Conservation (phyloP, 2,888 invertebrate species). For the Cheilosia pagana region DNA sequence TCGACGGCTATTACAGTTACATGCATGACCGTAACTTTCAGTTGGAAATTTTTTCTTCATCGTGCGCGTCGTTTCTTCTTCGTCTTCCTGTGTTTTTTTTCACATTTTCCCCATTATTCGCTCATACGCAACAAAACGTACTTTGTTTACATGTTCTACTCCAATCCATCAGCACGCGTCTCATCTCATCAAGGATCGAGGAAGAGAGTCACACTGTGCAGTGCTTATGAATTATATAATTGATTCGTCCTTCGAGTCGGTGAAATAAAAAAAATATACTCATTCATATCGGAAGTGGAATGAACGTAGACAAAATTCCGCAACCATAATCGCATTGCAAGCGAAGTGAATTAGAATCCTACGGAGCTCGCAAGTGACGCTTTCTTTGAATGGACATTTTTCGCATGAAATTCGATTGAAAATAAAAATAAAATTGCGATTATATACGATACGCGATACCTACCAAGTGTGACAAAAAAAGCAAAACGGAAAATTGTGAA, state of each 20-base stretch:
- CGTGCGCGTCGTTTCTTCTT: constrained; percentile 30
- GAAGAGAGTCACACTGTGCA: constrained; percentile 15
- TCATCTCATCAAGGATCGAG: constrained; percentile 30
- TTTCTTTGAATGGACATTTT: constrained; percentile 5
- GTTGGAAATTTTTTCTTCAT: constrained; percentile 60
- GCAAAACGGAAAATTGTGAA: constrained; percentile 4
- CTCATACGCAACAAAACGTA: constrained; percentile 57
- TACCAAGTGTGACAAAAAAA: constrained; percentile 13
- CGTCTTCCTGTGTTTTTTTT: constrained; percentile 26
- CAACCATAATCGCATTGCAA: constrained; percentile 40
- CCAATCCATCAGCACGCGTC: constrained; percentile 49
- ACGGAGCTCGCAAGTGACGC: constrained; percentile 49
- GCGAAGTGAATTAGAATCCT: constrained; percentile 41
- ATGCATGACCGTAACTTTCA: constrained; percentile 47
- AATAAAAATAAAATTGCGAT: constrained; percentile 8
- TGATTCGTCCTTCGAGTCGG: constrained; percentile 60
- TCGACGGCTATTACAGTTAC: constrained; percentile 51
- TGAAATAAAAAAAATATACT: constrained; percentile 19
- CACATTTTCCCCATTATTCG: constrained; percentile 43
- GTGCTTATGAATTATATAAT: constrained; percentile 68
- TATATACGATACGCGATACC: neutral
- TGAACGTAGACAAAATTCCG: constrained; percentile 41
- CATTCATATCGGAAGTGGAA: constrained; percentile 1
- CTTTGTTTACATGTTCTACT: constrained; percentile 66
- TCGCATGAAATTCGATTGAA: constrained; percentile 4